Conservation (phyloP, 2,797 vertebrate genomes). For the Sebastes melanostomus region DNA sequence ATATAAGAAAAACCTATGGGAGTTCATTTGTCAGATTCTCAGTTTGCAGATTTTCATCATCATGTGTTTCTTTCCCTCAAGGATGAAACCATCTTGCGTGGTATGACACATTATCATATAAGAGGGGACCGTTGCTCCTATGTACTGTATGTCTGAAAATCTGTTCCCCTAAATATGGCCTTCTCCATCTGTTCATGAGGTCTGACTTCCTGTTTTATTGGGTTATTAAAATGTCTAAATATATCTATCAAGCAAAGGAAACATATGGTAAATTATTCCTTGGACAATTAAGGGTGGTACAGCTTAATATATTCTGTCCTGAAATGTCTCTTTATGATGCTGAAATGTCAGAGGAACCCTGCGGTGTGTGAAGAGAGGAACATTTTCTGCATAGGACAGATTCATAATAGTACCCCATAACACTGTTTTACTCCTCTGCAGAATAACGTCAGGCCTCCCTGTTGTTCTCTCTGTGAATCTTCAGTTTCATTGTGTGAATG, state of each 20-base stretch:
- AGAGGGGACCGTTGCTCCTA: neutral
- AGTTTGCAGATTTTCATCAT: neutral
- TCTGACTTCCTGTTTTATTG: conserved; percentile 13
- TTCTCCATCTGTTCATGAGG: neutral
- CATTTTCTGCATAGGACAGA: neutral
- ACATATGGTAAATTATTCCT: conserved; percentile 18
- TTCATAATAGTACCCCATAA: neutral
- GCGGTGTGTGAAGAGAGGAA: neutral
- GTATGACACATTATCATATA: neutral
- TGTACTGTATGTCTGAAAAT: neutral
- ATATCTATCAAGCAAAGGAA: neutral
- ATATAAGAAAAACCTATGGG: neutral
- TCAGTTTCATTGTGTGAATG: neutral
- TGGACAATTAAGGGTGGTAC: neutral
- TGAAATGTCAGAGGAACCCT: conserved; percentile 1
- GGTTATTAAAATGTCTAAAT: neutral
- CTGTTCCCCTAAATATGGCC: neutral
- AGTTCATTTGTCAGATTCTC: neutral
- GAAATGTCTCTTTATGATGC: neutral
- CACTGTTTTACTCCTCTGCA: neutral
- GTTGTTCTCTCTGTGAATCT: neutral
- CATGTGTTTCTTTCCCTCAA: neutral
- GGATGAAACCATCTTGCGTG: neutral
- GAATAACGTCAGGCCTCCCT: neutral
- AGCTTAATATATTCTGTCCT: neutral